Evolutionary conservation across 2,888 invertebrate genomes (phyloP), one percentile per base, ranked within the genome.

Genomic region (Glomeris marginata): DNA sequence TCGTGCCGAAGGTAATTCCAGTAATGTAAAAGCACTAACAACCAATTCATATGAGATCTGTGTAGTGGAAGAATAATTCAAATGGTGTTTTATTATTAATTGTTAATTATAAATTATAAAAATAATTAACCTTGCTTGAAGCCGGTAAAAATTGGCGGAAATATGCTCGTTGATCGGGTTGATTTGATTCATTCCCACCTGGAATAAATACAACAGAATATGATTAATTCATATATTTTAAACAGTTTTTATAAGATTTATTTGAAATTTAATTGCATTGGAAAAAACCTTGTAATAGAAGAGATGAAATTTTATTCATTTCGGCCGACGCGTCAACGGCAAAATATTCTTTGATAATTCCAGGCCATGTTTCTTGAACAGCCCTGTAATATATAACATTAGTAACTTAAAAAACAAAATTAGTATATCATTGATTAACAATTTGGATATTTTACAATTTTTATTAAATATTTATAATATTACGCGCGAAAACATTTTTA

Each of bases 121-220:
- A 16, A 47, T n/a, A 21, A 58, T 64, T 65, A 67, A 77, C 76
- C 57, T 64, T 64, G 18, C 72, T 61, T 1, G 70, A 63, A 1
- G 80, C 74, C 0, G 91, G 88, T 48, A 90, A 67, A 68, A 84
- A 91, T 62, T 90, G 87, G 51, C 90, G 67, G 65, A 82, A 81
- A 61, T 74, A 84, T 34, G 80, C 75, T 10, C 76, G 75, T 62
- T 74, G 76, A 1, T 78, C 57, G 1, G 74, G 67, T 55, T 74
- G 65, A 51, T 74, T 70, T 18, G 77, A 73, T 54, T 77, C 75
- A 20, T 77, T 76, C 59, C 73, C 75, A 2, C 82, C 81, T 28
- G 28, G 4, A 28, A 28, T 28, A 5, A 3, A 8, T 8, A 28
- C n/a, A n/a, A n/a, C n/a, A n/a, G n/a, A n/a, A n/a, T n/a, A n/a